Conservation (phyloP, 2,113 vertebrate genomes). For the Serinus canaria region DNA sequence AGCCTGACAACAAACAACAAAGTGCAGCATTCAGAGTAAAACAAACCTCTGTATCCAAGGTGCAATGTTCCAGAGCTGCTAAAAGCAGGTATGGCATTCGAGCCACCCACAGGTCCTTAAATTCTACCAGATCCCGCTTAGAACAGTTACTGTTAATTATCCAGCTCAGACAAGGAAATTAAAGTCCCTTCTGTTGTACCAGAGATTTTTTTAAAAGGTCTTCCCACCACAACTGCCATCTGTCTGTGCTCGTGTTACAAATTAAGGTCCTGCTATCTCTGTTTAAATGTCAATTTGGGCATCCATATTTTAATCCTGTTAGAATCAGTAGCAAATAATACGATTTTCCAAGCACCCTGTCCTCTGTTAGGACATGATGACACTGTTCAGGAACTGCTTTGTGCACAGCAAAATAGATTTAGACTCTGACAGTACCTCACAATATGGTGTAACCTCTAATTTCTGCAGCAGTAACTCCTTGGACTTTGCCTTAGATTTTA, state of each 20-base stretch:
- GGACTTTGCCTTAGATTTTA: not conserved
- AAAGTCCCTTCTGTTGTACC: conserved; percentile 42
- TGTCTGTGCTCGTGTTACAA: conserved; percentile 19
- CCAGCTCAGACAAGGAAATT: conserved; percentile 28
- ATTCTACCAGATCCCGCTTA: conserved; percentile 34
- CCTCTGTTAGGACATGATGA: not conserved
- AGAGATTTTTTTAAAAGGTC: conserved; percentile 56
- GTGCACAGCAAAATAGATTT: not conserved
- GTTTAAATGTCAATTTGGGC: conserved; percentile 41
- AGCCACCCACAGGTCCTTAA: conserved; percentile 34
- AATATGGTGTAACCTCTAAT: not conserved
- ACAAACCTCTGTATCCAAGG: not conserved
- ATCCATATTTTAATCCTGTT: not conserved
- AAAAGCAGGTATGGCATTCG: conserved; percentile 25
- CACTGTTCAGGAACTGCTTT: not conserved
- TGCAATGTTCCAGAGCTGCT: not conserved
- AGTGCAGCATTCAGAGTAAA: not conserved
- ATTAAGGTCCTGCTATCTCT: conserved; percentile 40
- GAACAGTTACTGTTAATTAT: conserved; percentile 25
- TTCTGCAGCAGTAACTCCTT: not conserved
- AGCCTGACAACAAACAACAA: not conserved
- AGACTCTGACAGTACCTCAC: not conserved
- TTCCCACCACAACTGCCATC: conserved; percentile 45
- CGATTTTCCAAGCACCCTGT: not conserved
- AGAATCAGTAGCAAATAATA: not conserved